Conservation (phyloP, 2,888 invertebrate species). For the Ptilodon capucinus region DNA sequence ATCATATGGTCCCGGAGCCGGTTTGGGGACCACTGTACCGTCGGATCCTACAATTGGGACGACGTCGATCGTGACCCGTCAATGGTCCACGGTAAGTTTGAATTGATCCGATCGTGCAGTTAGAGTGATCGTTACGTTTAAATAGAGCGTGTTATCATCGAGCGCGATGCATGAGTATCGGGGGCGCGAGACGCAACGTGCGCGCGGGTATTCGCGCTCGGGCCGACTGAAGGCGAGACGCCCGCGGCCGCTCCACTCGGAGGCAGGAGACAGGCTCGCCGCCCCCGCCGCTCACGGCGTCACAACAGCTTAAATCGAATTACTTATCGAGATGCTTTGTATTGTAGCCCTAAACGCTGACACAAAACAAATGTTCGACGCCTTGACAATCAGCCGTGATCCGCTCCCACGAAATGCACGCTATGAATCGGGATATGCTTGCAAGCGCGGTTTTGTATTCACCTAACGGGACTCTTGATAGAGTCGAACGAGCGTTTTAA, state of each 20-base stretch:
- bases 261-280: conserved; percentile 35
- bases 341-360: conserved; percentile 44
- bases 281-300: conserved; percentile 48
- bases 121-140: conserved; percentile 59
- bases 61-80: conserved; percentile 33
- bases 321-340: conserved; percentile 68
- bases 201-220: conserved; percentile 62
- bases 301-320: conserved; percentile 62
- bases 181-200: conserved; percentile 55
- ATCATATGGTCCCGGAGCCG: conserved; percentile 73
- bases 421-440: conserved; percentile 44
- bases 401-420: conserved; percentile 61
- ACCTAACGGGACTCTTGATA: conserved; percentile 34
- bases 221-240: conserved; percentile 55
- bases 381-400: conserved; percentile 43
- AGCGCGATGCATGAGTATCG: conserved; percentile 36
- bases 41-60: conserved; percentile 35
- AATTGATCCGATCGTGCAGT: conserved; percentile 52
- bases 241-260: conserved; percentile 23
- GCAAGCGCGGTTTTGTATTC: conserved; percentile 14
- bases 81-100: conserved; percentile 38
- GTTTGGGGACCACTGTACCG: conserved; percentile 45
- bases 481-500: conserved; percentile 16
- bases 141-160: conserved; percentile 71
- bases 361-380: conserved; percentile 56